Percentiles rank a stretch among this genome's conserved stretches.
These are phyloP conservation scores for Tenthredo amoena DNA, from an alignment of 2,888 invertebrate species.

Conservation along the genomic window DNA sequence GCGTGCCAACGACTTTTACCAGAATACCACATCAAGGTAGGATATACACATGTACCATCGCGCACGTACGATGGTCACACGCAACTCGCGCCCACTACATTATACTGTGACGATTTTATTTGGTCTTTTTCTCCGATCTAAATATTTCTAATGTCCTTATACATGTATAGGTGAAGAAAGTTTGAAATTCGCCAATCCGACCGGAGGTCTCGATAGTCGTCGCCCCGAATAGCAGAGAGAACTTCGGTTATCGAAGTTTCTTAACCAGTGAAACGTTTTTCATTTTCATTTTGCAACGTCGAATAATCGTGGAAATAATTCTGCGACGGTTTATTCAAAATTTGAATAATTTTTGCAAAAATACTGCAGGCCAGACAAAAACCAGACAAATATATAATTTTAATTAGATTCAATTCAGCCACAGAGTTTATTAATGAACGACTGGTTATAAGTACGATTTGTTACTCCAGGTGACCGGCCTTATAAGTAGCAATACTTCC, in stretches of 20 bases:
- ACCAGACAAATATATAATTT: background rate
- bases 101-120: background rate
- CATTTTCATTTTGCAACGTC: background rate
- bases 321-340: background rate
- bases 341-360: background rate
- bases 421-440: background rate
- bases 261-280: background rate
- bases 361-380: background rate
- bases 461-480: slow-evolving; percentile 56
- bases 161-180: slow-evolving; percentile 11
- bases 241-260: background rate
- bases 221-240: background rate
- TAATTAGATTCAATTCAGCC: background rate
- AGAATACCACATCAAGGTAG: background rate
- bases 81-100: background rate
- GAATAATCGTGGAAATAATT: background rate
- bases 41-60: background rate
- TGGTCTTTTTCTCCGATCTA: background rate
- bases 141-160: background rate
- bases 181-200: background rate
- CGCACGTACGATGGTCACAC: background rate
- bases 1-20: slow-evolving; percentile 36
- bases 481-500: slow-evolving; percentile 62
- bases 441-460: background rate
- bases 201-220: background rate